A percentile compares a stretch with the other conserved stretches of the same genome.
Evolutionary conservation across 64 coral and sea anemone species (phyloP).

Genomic region (Anthopleura sola): DNA sequence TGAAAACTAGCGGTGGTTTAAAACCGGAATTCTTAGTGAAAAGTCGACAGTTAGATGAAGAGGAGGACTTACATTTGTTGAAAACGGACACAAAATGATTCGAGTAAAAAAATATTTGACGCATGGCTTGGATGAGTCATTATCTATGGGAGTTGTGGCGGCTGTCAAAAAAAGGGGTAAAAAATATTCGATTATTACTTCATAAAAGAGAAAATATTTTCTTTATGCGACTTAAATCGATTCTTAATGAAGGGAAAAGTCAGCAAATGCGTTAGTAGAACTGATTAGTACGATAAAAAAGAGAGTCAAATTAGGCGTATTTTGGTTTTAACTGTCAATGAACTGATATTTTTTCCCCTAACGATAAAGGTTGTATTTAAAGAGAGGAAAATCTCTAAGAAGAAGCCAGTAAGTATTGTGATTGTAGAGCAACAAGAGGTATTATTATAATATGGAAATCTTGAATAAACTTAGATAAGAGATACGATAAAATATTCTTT

Average conservation of each 20-base stretch:
- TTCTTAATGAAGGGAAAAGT: background rate
- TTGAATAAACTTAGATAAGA: background rate
- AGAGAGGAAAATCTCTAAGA: background rate
- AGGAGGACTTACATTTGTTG: background rate
- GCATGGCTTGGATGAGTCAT: background rate
- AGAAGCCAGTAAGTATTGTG: too few species aligned
- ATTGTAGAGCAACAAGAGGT: background rate
- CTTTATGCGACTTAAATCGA: background rate
- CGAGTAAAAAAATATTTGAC: background rate
- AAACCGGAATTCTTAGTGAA: background rate
- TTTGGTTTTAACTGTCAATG: too few species aligned
- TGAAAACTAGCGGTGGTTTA: background rate
- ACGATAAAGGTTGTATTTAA: background rate
- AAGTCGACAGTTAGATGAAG: constrained; percentile 2
- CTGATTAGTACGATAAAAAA: background rate
- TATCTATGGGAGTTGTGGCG: background rate
- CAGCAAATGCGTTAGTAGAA: background rate
- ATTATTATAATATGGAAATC: background rate
- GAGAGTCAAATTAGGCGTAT: background rate
- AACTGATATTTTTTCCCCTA: background rate
- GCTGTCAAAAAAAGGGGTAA: background rate
- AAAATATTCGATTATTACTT: background rate
- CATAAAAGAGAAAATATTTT: background rate
- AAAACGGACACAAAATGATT: background rate
- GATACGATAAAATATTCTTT: background rate